phyloP scores from a whole-genome alignment of 2,797 vertebrate genomes.

The Pipistrellus pygmaeus region DNA sequence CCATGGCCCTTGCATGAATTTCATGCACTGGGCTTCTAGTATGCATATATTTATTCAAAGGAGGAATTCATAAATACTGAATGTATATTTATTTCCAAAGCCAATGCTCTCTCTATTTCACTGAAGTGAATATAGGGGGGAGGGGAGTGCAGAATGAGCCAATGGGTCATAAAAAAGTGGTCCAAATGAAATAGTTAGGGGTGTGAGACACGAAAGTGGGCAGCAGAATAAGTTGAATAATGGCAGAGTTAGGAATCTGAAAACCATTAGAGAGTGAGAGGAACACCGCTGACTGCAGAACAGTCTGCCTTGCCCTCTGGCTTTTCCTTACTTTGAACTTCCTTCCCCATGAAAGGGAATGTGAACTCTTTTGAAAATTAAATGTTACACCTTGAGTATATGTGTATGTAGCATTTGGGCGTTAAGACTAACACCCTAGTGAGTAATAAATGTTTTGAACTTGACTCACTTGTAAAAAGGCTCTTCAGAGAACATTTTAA shows the following conservation, averaged over 20 bases:
- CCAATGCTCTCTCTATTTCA: not conserved
- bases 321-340: not conserved
- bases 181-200: not conserved
- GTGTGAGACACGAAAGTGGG: not conserved
- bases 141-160: not conserved
- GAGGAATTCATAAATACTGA: not conserved
- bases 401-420: not conserved
- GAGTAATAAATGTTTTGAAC: slow-evolving; percentile 42
- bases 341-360: not conserved
- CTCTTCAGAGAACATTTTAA: slow-evolving; percentile 8
- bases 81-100: not conserved
- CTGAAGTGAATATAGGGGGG: not conserved
- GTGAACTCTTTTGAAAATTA: not conserved
- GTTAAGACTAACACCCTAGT: not conserved
- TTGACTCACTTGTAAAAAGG: slow-evolving; percentile 15
- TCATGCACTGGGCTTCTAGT: no score
- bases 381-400: not conserved
- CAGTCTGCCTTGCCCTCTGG: not conserved
- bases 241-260: fast-evolving
- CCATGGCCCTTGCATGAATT: no score
- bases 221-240: not conserved
- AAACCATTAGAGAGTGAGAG: not conserved
- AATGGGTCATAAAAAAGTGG: not conserved
- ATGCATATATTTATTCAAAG: not conserved
- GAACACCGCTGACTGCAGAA: not conserved